Percentiles rank a stretch among this genome's conserved stretches.
phyloP scores from a whole-genome alignment of 2,113 vertebrate genomes.

The Climacteris rufus region DNA sequence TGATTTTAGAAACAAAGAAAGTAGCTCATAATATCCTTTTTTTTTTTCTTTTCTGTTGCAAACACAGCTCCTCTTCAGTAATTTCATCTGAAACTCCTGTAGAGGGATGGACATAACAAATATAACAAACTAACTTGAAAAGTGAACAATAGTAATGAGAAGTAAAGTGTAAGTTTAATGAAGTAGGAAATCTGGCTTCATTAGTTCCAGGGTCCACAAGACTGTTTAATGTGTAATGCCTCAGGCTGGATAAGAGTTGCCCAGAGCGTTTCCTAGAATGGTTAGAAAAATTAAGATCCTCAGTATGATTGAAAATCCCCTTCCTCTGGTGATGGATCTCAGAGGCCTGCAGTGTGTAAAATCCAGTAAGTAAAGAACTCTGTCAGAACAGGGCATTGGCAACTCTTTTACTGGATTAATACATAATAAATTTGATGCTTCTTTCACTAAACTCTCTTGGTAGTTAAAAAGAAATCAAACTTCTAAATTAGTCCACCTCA shows the following conservation, averaged over 20 bases:
- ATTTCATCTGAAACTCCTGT: not conserved
- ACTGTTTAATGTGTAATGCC: not conserved
- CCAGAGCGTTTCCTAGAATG: not conserved
- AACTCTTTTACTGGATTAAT: not conserved
- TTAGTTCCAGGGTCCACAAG: constrained; percentile 3
- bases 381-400: not conserved
- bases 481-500: not conserved
- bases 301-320: not conserved
- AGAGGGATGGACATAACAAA: not conserved
- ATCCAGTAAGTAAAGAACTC: not conserved
- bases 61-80: not conserved
- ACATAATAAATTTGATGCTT: not conserved
- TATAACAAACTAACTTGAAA: not conserved
- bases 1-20: constrained; percentile 19
- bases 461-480: not conserved
- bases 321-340: not conserved
- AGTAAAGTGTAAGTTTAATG: constrained; percentile 19
- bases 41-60: not conserved
- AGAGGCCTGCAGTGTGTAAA: not conserved
- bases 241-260: constrained; percentile 5
- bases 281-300: constrained; percentile 5
- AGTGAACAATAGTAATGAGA: constrained; percentile 4
- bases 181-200: constrained; percentile 25
- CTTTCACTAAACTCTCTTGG: not conserved
- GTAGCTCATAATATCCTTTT: not conserved